These are phyloP conservation scores for Temnothorax rugatulus DNA, from an alignment of 2,888 invertebrate species.

Conservation along the genomic window DNA sequence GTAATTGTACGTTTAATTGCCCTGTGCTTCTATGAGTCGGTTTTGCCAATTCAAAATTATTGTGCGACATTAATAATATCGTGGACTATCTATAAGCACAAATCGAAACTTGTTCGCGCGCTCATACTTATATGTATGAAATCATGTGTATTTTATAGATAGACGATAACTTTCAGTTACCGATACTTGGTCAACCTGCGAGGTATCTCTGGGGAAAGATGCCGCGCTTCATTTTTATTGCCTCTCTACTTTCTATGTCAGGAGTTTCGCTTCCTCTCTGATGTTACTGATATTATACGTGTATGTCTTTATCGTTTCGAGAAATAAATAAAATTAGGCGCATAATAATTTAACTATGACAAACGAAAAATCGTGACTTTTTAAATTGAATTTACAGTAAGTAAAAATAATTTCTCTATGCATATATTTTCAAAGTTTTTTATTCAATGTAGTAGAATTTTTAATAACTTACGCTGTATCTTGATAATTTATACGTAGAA, in stretches of 20 bases:
- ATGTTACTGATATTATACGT: conserved; percentile 46
- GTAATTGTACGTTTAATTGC: conserved; percentile 46
- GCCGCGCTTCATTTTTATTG: conserved; percentile 56
- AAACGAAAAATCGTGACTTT: background rate
- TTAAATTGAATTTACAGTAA: background rate
- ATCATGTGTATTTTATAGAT: conserved; percentile 18
- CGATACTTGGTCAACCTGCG: conserved; percentile 28
- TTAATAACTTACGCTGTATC: background rate
- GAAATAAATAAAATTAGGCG: conserved; percentile 69
- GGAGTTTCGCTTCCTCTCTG: conserved; percentile 51
- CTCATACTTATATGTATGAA: conserved; percentile 23
- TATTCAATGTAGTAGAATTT: background rate
- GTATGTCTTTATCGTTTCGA: conserved; percentile 41
- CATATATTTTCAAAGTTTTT: background rate
- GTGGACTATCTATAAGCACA: background rate
- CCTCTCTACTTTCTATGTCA: conserved; percentile 60
- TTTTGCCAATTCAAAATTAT: background rate
- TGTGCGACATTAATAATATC: background rate
- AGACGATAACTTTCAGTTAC: conserved; percentile 51
- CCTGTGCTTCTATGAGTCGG: background rate
- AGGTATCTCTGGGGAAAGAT: conserved; percentile 33
- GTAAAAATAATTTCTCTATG: background rate
- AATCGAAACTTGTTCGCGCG: background rate
- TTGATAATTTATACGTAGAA: background rate
- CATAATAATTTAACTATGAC: conserved; percentile 26